Base-by-base conservation (phyloP, 92 coral and sea anemone genomes). In the Umimayanthus kanabou region DNA sequence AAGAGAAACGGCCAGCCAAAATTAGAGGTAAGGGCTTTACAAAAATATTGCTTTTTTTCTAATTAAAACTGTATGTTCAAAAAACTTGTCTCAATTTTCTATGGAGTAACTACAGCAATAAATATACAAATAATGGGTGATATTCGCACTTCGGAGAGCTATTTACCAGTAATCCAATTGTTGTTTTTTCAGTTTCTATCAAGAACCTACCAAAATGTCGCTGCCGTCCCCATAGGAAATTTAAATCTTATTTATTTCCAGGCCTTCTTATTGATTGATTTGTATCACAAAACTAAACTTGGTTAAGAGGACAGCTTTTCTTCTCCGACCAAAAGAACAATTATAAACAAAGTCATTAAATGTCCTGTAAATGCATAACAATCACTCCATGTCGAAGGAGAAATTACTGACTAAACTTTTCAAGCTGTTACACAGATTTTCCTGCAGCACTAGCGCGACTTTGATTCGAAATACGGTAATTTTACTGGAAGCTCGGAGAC, bases 341-440 rank as follows among this genome's bases (percentile, higher is more conserved):
- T 83, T 45, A 73, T 83, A 83, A 70, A 70, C 78, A 83, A 33
- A 13, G 26, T 83, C 87, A 71, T 83, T 83, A 83, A 49, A 73
- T 67, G 66, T 71, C 77, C 77, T 83, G 77, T 28, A 83, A 70
- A 83, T 69, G 47, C 78, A 40, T 75, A 80, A 87, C 47, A 70
- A 87, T 39, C 86, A 40, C 66, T 77, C 33, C 47, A 57, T 40
- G 65, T 87, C 70, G 65, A 67, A 83, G 87, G 16, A 8, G 73
- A 69, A 39, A 65, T 73, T 67, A 26, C 30, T 26, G 49, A 20
- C n/a, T 73, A 75, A 53, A 85, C 33, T n/a, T 49, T 74, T 73
- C 43, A 16, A 45, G 37, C 57, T 67, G 57, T 82, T 65, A 26
- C 3, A 26, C 49, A 5, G 57, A 71, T 23, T 29, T 9, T n/a